These are phyloP conservation scores for Drosophila parthenogenetica DNA, from an alignment of 2,888 invertebrate genomes.

Conservation along the genomic window DNA sequence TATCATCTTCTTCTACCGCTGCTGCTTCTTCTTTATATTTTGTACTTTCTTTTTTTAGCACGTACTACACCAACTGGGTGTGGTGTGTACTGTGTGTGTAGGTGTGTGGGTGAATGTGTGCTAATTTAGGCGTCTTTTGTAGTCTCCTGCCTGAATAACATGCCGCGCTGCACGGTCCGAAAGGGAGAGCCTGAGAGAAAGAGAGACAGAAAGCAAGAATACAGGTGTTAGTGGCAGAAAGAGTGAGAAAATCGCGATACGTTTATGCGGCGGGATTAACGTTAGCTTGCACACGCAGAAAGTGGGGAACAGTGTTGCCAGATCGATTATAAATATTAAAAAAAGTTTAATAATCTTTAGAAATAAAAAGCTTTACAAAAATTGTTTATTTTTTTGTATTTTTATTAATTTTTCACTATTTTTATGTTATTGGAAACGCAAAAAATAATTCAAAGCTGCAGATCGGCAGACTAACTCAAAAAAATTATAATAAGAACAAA, in stretches of 20 bases:
- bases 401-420: no score
- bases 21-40: not conserved
- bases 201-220: conserved; percentile 12
- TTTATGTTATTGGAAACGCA: no score
- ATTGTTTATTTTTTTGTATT: no score
- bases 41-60: conserved; percentile 52
- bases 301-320: not conserved
- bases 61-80: conserved; percentile 41
- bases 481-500: no score
- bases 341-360: no score
- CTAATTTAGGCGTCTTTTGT: conserved; percentile 73
- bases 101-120: conserved; percentile 50
- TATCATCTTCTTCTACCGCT: conserved; percentile 12
- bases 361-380: no score
- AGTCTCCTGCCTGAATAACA: conserved; percentile 54
- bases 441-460: no score
- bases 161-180: conserved; percentile 31
- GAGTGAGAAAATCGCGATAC: not conserved
- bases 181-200: not conserved
- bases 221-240: conserved; percentile 5
- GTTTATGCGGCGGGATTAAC: not conserved
- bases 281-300: not conserved
- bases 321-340: not conserved
- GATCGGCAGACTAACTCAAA: no score
- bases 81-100: conserved; percentile 22